Percentiles rank a stretch among this genome's conserved stretches.
Conservation (phyloP, 1,140 invertebrate species). For the Apis laboriosa region DNA sequence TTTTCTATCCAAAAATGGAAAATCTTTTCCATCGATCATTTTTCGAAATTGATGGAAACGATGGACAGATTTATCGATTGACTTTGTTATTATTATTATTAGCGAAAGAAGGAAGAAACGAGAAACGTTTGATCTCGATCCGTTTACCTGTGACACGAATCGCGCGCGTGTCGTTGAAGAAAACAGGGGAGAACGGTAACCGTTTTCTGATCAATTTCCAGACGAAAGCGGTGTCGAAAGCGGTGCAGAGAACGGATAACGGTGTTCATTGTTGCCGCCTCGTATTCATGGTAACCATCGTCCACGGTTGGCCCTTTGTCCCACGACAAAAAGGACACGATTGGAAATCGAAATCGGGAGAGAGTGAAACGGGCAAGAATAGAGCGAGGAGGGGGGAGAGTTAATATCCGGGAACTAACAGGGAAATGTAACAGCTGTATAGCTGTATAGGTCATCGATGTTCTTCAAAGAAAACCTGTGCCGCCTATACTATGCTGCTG, state of each 20-base stretch:
- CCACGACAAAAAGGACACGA: constrained; percentile 34
- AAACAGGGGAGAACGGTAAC: neutral
- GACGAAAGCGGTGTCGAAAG: neutral
- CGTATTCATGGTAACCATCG: constrained; percentile 25
- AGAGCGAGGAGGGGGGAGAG: neutral
- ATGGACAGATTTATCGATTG: too few species aligned
- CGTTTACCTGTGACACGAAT: neutral
- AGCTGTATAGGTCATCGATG: constrained; percentile 22
- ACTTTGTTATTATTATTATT: too few species aligned
- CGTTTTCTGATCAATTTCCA: constrained; percentile 38
- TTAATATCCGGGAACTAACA: constrained; percentile 17
- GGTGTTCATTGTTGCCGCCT: constrained; percentile 17
- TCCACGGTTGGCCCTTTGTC: constrained; percentile 34
- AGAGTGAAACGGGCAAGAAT: constrained; percentile 11
- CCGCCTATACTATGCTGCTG: neutral
- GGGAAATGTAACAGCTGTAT: neutral
- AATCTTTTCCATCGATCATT: too few species aligned
- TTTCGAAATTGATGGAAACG: too few species aligned
- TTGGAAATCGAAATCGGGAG: constrained; percentile 49
- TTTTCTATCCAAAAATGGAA: too few species aligned
- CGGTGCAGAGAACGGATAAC: constrained; percentile 6
- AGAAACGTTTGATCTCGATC: neutral
- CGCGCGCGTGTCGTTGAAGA: neutral
- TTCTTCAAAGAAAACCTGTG: neutral
- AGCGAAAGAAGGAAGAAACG: neutral